These are phyloP conservation scores for Lycaena phlaeas DNA, from an alignment of 2,888 invertebrate genomes.

Conservation along the genomic window DNA sequence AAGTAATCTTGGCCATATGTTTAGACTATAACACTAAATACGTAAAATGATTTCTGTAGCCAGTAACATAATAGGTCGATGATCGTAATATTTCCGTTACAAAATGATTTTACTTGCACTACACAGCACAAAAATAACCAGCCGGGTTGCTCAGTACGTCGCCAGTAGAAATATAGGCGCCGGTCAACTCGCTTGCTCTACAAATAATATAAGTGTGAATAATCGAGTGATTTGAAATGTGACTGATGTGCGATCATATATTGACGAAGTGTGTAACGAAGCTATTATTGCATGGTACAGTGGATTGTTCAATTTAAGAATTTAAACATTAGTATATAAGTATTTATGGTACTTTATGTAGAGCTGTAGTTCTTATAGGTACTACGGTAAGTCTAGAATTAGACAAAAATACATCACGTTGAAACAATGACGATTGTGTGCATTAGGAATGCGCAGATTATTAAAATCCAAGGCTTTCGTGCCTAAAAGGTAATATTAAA, in stretches of 20 bases:
- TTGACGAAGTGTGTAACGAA: background rate
- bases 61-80: constrained; percentile 48
- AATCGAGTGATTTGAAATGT: background rate
- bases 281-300: background rate
- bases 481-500: too few species aligned
- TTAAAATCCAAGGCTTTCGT: too few species aligned
- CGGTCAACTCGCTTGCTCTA: constrained; percentile 24
- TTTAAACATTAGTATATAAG: too few species aligned
- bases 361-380: background rate
- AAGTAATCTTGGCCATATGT: too few species aligned
- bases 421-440: too few species aligned
- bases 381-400: background rate
- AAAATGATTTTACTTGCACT: constrained; percentile 62
- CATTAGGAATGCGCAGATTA: too few species aligned
- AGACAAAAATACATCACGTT: too few species aligned
- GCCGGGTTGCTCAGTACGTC: constrained; percentile 52
- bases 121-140: constrained; percentile 67
- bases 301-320: background rate
- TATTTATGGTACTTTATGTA: background rate
- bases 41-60: too few species aligned
- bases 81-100: constrained; percentile 70
- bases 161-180: constrained; percentile 28
- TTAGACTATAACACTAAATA: too few species aligned
- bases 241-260: background rate
- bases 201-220: constrained; percentile 4